phyloP scores from a whole-genome alignment of 2,113 vertebrate species.

The Micronycteris hirsuta region DNA sequence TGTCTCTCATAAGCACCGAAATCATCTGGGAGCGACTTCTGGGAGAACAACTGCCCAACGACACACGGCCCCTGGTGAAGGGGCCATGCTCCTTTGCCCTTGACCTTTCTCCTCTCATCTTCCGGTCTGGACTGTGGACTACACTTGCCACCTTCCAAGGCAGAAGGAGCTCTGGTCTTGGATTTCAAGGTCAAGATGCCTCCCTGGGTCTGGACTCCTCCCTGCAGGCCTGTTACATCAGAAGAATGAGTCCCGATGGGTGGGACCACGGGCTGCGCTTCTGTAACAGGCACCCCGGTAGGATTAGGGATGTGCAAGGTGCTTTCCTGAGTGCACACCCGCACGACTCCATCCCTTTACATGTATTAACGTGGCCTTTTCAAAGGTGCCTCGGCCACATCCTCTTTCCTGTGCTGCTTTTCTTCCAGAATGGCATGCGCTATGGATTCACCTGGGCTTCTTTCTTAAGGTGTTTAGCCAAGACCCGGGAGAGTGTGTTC shows the following conservation, averaged over 20 bases:
- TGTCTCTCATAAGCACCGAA: not conserved
- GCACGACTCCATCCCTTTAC: rapidly evolving
- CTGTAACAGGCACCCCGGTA: not conserved
- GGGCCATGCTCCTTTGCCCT: not conserved
- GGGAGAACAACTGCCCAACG: not conserved
- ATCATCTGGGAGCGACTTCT: not conserved
- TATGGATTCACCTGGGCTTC: not conserved
- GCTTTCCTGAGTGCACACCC: not conserved
- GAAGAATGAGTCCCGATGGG: not conserved
- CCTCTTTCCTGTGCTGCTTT: not conserved
- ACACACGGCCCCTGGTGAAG: not conserved
- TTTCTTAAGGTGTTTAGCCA: not conserved
- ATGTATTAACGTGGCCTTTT: not conserved
- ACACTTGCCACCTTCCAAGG: too few relatives aligned
- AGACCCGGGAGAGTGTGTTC: not conserved
- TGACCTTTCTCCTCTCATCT: not conserved
- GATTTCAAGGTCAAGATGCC: not conserved
- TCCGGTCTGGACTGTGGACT: not conserved
- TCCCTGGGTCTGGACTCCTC: not conserved
- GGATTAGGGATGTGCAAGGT: not conserved
- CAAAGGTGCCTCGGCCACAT: not conserved
- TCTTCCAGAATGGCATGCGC: not conserved
- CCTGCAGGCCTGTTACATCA: not conserved
- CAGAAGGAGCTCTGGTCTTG: not conserved
- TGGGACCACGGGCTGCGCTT: not conserved